These are phyloP conservation scores for Amblyornis subalaris DNA, from an alignment of 2,113 vertebrate species.

Conservation along the genomic window DNA sequence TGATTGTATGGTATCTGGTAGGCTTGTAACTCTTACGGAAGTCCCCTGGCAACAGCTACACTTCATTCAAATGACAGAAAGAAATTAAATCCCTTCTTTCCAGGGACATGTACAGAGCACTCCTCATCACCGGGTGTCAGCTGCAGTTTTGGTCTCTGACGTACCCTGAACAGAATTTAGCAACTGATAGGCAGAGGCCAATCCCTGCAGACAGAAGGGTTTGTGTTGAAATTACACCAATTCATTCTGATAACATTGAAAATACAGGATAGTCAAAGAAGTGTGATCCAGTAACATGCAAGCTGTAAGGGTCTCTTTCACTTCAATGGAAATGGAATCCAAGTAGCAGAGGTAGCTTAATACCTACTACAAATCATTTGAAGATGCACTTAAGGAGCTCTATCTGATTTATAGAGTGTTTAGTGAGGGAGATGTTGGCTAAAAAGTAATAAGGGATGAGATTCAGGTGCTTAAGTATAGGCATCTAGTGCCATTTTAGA, in stretches of 20 bases:
- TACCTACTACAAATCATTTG: neutral
- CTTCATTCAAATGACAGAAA: neutral
- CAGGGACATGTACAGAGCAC: neutral
- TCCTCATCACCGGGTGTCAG: neutral
- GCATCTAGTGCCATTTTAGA: neutral
- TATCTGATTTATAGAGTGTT: neutral
- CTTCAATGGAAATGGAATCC: neutral
- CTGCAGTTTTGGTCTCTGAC: constrained; percentile 37
- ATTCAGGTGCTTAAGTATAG: neutral
- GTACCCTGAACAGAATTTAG: constrained; percentile 43
- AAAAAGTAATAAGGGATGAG: neutral
- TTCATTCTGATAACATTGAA: constrained; percentile 34
- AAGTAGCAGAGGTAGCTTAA: neutral
- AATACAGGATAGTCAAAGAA: neutral
- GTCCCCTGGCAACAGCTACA: neutral
- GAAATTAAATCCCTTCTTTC: neutral
- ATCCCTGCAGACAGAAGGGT: neutral
- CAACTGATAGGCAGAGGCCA: constrained; percentile 56
- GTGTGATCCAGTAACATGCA: neutral
- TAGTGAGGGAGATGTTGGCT: neutral
- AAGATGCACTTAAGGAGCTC: neutral
- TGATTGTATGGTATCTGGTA: neutral
- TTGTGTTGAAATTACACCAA: constrained; percentile 15
- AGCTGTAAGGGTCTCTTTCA: constrained; percentile 19
- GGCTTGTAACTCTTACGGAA: neutral